Evolutionary conservation across 1,140 invertebrate genomes (phyloP), one percentile per base, ranked within the genome.

Genomic region (Brachystomella parvula): DNA sequence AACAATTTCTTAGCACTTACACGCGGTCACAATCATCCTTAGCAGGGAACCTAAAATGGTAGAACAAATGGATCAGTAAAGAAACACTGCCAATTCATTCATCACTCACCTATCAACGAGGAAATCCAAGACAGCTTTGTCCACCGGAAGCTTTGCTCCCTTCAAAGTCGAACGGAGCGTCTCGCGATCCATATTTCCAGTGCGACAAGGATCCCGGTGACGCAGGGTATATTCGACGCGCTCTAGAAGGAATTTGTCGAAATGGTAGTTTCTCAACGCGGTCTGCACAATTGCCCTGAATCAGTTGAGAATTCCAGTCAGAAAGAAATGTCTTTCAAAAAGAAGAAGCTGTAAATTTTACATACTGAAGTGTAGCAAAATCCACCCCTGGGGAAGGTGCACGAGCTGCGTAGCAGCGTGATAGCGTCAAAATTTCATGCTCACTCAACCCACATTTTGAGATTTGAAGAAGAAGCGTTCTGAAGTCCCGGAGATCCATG

Each of bases 371-470:
- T 19, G 70, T 71, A 59, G 64, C 59, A 57, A 63, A 71, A 60
- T 71, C 70, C n/a, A 67, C 63, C 30, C 65, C 72, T 9, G 67
- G 64, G 6, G 57, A 60, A 24, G 63, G 47, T 17, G 62, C 59
- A 29, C 69, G 57, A 29, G 67, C 70, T 33, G 69, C 66, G 60
- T 67, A 73, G 1, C 58, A 65, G 24, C 72, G 62, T 12, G 67
- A 47, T 15, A 73, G 39, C 3, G 72, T 73, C 33, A 62, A 33
- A 49, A 70, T 32, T 66, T 73, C 72, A 66, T 73, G 72, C 30
- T 73, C 72, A 60, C 70, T 71, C 44, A 73, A 31, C 3, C 30
- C 70, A 60, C 67, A 71, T 59, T 73, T 73, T 17, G 67, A 64
- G 35, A 73, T 66, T 60, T 73, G 64, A 3, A 71, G n/a, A 0